Base-by-base conservation (phyloP, 2,888 invertebrate species). In the Noctua janthe region DNA sequence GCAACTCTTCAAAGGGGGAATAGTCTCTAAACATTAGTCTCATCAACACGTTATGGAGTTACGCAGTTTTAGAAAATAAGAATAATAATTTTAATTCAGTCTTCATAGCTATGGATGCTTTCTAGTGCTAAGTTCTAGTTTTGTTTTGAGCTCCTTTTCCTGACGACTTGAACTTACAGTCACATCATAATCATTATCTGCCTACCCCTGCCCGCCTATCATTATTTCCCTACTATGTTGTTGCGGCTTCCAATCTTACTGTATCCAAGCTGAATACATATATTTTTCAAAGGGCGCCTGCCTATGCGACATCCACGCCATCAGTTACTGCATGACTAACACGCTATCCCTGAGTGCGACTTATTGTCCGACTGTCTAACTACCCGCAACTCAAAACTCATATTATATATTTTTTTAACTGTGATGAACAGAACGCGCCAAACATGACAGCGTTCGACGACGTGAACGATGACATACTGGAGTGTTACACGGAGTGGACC, bases 401-500 rank as follows among this genome's bases (percentile, higher is more conserved):
- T 54, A 39, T 35, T 35, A 13, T 47, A 47, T 11, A 47, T 47
- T 47, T 11, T 49, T 5, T 15, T 49, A 43, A 35, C 23, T 47
- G 20, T 80, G 3, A 20, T 79, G 39, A 69, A 29, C 92, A 94
- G 90, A 91, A 93, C 66, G 97, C 98, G 0, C 97, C 98, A 15
- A 98, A 98, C 91, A 97, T 98, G 90, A 93, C 92, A 74, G 94
- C 97, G 3, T 98, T 98, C 92, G 98, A 98, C 93, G 98, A 98
- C 87, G 94, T 98, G 15, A 98, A 98, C 84, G 94, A 97, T 13
- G 98, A 98, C 81, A 97, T 97, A 69, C 93, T 98, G 64, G 97
- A 97, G 92, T 97, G 97, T 91, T 98, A 98, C 95, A 96, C 97
- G 84, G 98, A 98, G 95, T 98, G 98, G 95, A 98, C 98, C 0